Evolutionary conservation across 2,888 invertebrate species (phyloP), one percentile per base, ranked within the genome.

Genomic region (Melanostoma mellinum): DNA sequence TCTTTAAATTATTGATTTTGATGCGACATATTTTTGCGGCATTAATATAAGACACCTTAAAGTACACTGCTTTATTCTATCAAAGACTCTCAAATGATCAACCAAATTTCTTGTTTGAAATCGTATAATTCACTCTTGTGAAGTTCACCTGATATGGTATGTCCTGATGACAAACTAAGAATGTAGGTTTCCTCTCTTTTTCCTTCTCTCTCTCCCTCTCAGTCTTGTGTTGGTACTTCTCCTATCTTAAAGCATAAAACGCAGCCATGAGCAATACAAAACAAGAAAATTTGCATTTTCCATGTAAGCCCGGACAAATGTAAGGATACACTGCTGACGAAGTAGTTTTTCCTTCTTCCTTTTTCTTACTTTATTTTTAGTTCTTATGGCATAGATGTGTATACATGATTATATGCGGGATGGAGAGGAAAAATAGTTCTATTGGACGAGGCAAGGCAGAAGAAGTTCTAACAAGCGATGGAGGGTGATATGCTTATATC

Each of bases 261-360:
- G 84, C 84, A 84, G 84, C 67, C 79, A 84, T 84, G 69, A 84
- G 84, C 84, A 84, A 84, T 84, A 79, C 84, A 79, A 79, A 84
- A 84, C 79, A 84, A 84, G 79, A 79, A 84, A 79, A 84, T 84
- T 84, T 84, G 79, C 84, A 84, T 84, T 84, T 67, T 74, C 79
- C 79, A 61, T 78, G 77, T 74, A 56, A 63, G 69, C 63, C 68
- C 52, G 77, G 65, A 77, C 69, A 72, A 82, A 73, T 82, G 72
- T 84, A 69, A 74, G 82, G 82, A 84, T 79, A 84, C 79, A 60
- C 56, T 84, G 84, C 84, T 84, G 84, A 84, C 84, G 84, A 74
- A 74, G 84, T 84, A 74, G 84, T 84, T 84, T 84, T 80, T 32
- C 71, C 40, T 52, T 71, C 56, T 50, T 56, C 67, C 46, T 61